These are phyloP conservation scores for Macaria notata DNA, from an alignment of 2,888 invertebrate genomes.

Conservation along the genomic window DNA sequence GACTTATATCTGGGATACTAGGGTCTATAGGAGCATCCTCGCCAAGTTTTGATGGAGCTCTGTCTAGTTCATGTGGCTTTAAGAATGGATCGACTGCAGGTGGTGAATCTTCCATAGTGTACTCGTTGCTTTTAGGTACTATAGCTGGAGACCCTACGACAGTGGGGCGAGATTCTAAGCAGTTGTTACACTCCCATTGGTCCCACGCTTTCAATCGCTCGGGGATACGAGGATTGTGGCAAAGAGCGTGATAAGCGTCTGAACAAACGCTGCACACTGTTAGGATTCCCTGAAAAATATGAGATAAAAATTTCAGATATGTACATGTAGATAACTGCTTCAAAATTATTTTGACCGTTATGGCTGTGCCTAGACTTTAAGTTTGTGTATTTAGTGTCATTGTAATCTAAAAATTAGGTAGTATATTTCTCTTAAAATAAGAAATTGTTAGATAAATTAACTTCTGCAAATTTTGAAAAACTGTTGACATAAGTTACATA, in stretches of 20 bases:
- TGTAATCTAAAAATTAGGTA: too few relatives aligned
- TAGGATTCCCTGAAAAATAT: slow-evolving; percentile 83
- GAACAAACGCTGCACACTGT: slow-evolving; percentile 92
- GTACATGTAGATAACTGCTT: too few relatives aligned
- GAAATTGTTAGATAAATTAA: too few relatives aligned
- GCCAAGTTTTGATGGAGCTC: slow-evolving; percentile 61
- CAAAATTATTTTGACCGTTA: too few relatives aligned
- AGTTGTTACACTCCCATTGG: slow-evolving; percentile 89
- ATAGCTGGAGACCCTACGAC: slow-evolving; percentile 63
- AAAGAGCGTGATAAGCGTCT: slow-evolving; percentile 91
- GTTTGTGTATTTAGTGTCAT: too few relatives aligned
- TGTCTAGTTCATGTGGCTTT: slow-evolving; percentile 73
- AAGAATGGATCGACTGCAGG: slow-evolving; percentile 60
- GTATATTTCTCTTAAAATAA: too few relatives aligned
- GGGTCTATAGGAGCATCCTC: slow-evolving; percentile 82
- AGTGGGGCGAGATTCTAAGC: slow-evolving; percentile 73
- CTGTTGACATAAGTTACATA: neutral
- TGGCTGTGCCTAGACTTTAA: too few relatives aligned
- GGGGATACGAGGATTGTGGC: slow-evolving; percentile 87
- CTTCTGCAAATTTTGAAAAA: too few relatives aligned
- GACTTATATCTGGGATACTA: slow-evolving; percentile 88
- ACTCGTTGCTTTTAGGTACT: slow-evolving; percentile 55
- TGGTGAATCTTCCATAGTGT: slow-evolving; percentile 48
- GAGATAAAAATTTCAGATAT: too few relatives aligned
- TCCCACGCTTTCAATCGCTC: slow-evolving; percentile 81